A percentile compares a stretch with the other conserved stretches of the same genome.
phyloP scores from a whole-genome alignment of 1,140 invertebrate genomes.

The Neodiprion lecontei region DNA sequence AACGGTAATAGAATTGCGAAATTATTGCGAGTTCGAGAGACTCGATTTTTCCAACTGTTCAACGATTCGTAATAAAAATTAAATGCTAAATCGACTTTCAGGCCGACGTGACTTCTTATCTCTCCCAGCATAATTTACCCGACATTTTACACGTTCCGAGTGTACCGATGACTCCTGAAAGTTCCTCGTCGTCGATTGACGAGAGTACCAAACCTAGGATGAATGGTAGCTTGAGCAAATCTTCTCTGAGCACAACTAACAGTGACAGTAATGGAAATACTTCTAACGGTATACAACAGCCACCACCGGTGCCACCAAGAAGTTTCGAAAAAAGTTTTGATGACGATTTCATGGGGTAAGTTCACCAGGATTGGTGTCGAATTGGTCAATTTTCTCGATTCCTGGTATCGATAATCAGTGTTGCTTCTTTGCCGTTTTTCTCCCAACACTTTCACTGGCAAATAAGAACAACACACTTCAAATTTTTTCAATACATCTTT shows the following conservation, averaged over 20 bases:
- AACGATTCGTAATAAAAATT: no score
- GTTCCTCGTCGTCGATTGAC: constrained; percentile 35
- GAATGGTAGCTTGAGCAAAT: constrained; percentile 44
- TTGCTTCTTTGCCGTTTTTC: background rate
- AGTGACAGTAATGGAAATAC: constrained; percentile 58
- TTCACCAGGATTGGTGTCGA: background rate
- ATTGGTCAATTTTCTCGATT: constrained; percentile 25
- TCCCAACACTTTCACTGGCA: no score
- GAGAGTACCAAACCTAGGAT: constrained; percentile 39
- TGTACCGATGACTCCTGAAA: constrained; percentile 25
- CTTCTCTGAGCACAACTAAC: constrained; percentile 30
- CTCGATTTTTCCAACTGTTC: no score
- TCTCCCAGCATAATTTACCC: constrained; percentile 60
- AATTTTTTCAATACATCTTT: no score
- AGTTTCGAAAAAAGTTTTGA: constrained; percentile 67
- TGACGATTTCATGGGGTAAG: constrained; percentile 56
- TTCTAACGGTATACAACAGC: constrained; percentile 60
- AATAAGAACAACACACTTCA: no score
- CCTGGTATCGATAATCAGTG: background rate
- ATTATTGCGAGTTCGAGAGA: no score
- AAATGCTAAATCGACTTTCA: constrained; percentile 36
- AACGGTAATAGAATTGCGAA: constrained; percentile 26
- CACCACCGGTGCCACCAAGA: constrained; percentile 72
- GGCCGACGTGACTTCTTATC: constrained; percentile 61
- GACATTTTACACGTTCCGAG: constrained; percentile 61